Conservation (phyloP, 2,113 vertebrate species). For the Phaethon lepturus region DNA sequence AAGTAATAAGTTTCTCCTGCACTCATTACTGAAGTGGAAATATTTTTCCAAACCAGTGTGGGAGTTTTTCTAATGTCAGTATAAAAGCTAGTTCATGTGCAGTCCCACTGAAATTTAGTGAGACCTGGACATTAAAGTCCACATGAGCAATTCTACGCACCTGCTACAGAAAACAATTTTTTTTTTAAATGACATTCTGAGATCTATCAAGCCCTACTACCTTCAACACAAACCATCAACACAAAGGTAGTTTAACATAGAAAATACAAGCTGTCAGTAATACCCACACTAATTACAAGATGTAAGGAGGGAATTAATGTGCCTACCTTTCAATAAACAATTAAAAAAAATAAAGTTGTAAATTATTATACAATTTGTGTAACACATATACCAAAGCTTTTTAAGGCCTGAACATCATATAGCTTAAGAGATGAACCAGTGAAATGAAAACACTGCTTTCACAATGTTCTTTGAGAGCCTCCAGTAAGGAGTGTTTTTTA, state of each 20-base stretch:
- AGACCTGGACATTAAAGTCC: not conserved
- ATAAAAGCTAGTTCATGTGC: not conserved
- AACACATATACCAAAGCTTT: not conserved
- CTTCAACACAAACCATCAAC: not conserved
- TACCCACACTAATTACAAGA: not conserved
- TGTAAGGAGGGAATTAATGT: not conserved
- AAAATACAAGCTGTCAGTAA: not conserved
- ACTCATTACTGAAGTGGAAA: not conserved
- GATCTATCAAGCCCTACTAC: not conserved
- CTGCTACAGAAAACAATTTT: not conserved
- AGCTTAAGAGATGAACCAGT: not conserved
- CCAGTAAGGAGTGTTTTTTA: too few species aligned
- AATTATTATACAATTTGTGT: not conserved
- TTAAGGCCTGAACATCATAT: not conserved
- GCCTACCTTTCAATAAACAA: not conserved
- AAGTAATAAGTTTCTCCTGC: not conserved
- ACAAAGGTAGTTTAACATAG: not conserved
- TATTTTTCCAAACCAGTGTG: not conserved
- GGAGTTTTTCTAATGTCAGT: not conserved
- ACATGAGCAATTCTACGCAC: not conserved
- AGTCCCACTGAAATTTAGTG: not conserved
- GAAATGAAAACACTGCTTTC: not conserved
- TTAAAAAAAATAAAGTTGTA: not conserved
- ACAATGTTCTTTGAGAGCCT: not conserved
- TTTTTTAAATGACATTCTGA: not conserved